Percentiles rank a stretch among this genome's conserved stretches.
These are phyloP conservation scores for Drosophila meridionalis DNA, from an alignment of 2,888 invertebrate genomes.

Conservation along the genomic window DNA sequence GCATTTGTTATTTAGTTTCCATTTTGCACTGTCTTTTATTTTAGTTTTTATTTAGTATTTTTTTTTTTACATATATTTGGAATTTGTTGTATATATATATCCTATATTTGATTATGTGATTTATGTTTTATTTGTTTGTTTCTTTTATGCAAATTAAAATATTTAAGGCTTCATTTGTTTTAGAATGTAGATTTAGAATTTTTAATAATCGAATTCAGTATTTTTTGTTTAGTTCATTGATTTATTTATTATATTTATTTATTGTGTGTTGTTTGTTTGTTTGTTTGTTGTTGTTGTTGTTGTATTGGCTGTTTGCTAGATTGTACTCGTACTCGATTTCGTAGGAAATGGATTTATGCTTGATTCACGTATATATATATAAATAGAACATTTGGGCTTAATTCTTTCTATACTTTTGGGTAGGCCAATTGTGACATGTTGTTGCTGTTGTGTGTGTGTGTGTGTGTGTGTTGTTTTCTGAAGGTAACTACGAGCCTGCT, in stretches of 20 bases:
- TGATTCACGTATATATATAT: constrained; percentile 15
- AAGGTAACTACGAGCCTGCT: constrained; percentile 67
- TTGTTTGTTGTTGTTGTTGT: constrained; percentile 5
- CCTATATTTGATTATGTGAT: constrained; percentile 7
- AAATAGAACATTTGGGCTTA: constrained; percentile 26
- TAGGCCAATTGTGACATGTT: constrained; percentile 54
- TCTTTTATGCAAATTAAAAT: constrained; percentile 10
- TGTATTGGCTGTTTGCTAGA: constrained; percentile 37
- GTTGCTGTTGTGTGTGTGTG: constrained; percentile 26
- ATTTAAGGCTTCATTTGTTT: constrained; percentile 14
- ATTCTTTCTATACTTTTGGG: constrained; percentile 13
- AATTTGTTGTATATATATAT: constrained; percentile 1
- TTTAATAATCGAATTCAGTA: constrained; percentile 9
- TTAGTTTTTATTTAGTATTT: not conserved
- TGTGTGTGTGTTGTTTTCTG: constrained; percentile 52
- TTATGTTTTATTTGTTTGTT: not conserved
- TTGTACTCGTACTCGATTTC: constrained; percentile 31
- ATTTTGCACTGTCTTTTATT: constrained; percentile 1
- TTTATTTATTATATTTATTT: not conserved
- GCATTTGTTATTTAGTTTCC: not conserved
- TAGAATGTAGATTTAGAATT: constrained; percentile 10
- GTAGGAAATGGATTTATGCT: constrained; percentile 6
- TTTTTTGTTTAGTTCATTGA: not conserved
- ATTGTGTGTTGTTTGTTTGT: not conserved
- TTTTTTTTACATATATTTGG: not conserved